Evolutionary conservation across 2,113 vertebrate genomes (phyloP).

Genomic region (Coturnix japonica): DNA sequence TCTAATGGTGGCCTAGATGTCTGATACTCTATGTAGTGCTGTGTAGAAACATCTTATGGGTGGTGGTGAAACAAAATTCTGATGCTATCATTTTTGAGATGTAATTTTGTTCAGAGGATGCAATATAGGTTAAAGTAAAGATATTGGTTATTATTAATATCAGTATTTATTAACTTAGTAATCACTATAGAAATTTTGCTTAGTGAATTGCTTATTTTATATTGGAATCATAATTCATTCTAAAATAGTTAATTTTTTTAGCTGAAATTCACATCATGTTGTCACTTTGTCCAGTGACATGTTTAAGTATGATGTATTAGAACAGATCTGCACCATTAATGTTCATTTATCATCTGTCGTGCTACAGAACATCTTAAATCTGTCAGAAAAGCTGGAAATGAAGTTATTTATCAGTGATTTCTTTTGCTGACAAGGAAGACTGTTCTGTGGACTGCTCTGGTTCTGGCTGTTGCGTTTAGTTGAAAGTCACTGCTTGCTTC

Average conservation of each 20-base stretch:
- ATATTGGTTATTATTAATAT: neutral
- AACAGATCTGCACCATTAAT: neutral
- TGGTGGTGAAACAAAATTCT: neutral
- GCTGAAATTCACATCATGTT: neutral
- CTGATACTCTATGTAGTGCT: accelerated
- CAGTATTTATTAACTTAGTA: neutral
- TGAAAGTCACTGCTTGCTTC: neutral
- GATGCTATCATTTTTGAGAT: neutral
- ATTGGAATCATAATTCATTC: neutral
- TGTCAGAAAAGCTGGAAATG: neutral
- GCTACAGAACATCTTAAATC: neutral
- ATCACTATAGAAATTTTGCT: neutral
- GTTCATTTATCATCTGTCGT: accelerated
- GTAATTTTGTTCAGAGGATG: neutral
- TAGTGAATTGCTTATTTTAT: neutral
- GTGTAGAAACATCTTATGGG: neutral
- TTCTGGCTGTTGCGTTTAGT: neutral
- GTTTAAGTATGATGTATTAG: neutral
- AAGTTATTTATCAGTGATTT: neutral
- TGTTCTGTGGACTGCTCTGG: neutral
- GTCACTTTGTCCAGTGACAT: neutral
- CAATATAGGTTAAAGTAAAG: neutral
- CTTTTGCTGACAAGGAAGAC: neutral
- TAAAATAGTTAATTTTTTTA: neutral
- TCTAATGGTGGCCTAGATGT: neutral